These are phyloP conservation scores for Pomatostomus ruficeps DNA, from an alignment of 2,113 vertebrate genomes.

Conservation along the genomic window DNA sequence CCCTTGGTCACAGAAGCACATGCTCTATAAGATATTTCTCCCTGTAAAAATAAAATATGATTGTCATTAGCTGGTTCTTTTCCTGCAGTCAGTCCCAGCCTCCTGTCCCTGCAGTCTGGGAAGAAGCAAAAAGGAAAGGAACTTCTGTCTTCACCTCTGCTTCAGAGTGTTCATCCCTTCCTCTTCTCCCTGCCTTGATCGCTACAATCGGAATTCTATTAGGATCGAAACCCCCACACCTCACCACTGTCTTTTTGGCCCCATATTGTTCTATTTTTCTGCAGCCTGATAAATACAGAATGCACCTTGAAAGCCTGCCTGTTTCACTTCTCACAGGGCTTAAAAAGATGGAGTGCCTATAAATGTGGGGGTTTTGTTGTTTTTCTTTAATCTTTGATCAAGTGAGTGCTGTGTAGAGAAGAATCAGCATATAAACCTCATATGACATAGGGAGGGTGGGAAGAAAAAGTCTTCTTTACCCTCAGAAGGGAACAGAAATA, in stretches of 20 bases:
- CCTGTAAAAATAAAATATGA: background rate
- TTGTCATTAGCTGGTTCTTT: background rate
- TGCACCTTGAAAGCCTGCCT: background rate
- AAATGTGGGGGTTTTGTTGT: background rate
- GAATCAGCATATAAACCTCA: background rate
- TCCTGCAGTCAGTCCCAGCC: background rate
- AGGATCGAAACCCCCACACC: background rate
- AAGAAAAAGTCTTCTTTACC: background rate
- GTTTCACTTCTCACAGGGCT: background rate
- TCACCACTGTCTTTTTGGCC: background rate
- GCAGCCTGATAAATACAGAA: background rate
- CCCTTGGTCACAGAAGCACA: background rate
- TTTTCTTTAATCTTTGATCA: slow-evolving; percentile 10
- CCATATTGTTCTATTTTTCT: slow-evolving; percentile 1
- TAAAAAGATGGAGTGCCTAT: background rate
- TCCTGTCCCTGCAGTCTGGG: background rate
- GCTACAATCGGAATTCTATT: background rate
- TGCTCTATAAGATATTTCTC: background rate
- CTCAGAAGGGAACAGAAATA: background rate
- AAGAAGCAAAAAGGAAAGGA: background rate
- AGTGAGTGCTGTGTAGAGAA: background rate
- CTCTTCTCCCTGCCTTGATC: background rate
- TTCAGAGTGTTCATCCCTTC: background rate
- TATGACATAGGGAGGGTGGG: background rate
- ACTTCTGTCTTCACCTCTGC: background rate